Conservation (phyloP, 2,113 vertebrate genomes). For the Phalacrocorax pelagicus region DNA sequence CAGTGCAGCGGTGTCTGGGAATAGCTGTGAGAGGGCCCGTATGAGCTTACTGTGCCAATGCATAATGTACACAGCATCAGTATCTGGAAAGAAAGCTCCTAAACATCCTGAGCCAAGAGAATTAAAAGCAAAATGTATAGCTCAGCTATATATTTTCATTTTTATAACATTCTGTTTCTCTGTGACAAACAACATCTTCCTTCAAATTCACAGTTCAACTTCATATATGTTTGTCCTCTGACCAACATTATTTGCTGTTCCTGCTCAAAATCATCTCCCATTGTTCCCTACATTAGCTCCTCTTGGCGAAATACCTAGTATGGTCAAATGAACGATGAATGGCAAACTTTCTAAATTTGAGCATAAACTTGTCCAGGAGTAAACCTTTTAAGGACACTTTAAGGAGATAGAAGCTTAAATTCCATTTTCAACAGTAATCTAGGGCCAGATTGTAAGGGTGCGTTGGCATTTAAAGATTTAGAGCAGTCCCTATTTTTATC, state of each 20-base stretch:
- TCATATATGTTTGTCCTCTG: neutral
- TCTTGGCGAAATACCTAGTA: constrained; percentile 20
- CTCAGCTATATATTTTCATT: neutral
- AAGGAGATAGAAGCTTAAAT: neutral
- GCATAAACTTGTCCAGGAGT: neutral
- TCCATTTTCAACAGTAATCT: neutral
- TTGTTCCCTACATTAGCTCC: neutral
- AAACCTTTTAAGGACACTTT: constrained; percentile 32
- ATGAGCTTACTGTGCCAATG: neutral
- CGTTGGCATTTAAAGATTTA: neutral
- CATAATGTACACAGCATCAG: neutral
- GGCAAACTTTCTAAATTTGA: neutral
- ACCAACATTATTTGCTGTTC: neutral
- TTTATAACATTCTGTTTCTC: neutral
- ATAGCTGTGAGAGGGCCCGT: neutral
- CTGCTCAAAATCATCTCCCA: neutral
- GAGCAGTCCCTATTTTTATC: neutral
- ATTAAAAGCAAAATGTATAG: neutral
- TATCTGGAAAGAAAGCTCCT: neutral
- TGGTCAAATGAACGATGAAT: neutral
- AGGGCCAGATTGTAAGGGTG: neutral
- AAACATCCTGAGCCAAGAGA: neutral
- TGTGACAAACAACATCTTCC: neutral
- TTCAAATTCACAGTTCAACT: neutral
- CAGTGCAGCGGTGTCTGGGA: neutral